Evolutionary conservation across 2,888 invertebrate genomes (phyloP), one percentile per base, ranked within the genome.

Genomic region (Zootermopsis nevadensis): DNA sequence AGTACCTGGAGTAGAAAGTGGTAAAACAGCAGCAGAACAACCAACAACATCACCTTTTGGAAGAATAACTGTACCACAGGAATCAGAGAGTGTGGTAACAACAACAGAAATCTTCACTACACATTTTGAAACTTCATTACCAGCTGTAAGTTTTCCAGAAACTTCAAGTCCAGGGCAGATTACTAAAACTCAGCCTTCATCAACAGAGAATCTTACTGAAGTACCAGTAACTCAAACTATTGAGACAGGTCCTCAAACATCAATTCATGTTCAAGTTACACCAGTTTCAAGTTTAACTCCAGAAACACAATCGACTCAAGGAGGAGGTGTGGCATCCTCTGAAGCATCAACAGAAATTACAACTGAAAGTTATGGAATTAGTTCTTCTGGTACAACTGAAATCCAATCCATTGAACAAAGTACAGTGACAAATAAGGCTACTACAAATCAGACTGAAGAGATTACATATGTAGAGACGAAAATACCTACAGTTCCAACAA

Each of bases 141-240:
- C 80, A 31, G 76, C 31, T 24, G 38, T 60, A 42, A 48, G 79
- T 33, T 67, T 30, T 31, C 42, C 69, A n/a, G 82, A 80, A 38
- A 55, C 33, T 66, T 30, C 19, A 66, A 66, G 27, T 27, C n/a
- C 69, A 60, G 27, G n/a, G 27, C 60, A 69, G 60, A 8, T 33
- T 35, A 8, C 38, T 38, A 82, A 82, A 35, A 84, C 84, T 80
- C 24, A 60, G 53, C 27, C 48, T 24, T 48, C 67, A 80, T 86
- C 83, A 72, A 86, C 80, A 74, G 83, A 77, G 30, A 48, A 48
- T 67, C 38, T 69, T 76, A 84, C 82, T 55, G 83, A 85, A 72
- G 72, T 31, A 12, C 82, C 83, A 82, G 42, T 82, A 22, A 38
- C 7, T 38, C 38, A 66, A n/a, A 67, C 67, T 38, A 33, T 67